Evolutionary conservation across 1,140 invertebrate species (phyloP).

Genomic region (Neomicropteryx cornuta): DNA sequence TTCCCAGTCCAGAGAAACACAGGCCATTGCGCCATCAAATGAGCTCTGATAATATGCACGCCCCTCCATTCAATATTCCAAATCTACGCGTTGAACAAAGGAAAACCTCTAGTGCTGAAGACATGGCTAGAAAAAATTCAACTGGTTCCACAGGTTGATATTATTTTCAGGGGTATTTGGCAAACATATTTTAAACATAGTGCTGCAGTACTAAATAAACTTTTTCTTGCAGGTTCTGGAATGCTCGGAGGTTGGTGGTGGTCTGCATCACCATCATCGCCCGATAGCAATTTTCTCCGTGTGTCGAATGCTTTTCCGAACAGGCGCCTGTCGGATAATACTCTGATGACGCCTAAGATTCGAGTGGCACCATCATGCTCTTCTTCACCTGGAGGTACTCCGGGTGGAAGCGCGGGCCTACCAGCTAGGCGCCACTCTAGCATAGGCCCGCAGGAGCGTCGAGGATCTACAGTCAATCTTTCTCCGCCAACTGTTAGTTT

Average conservation of each 20-base stretch:
- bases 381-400: conserved; percentile 74
- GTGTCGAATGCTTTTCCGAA: conserved; percentile 72
- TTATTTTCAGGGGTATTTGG: not conserved
- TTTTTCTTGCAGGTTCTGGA: conserved; percentile 34
- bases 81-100: conserved; percentile 73
- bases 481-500: conserved; percentile 73
- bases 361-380: conserved; percentile 74
- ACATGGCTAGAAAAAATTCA: conserved; percentile 78
- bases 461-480: conserved; percentile 72
- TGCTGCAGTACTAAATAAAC: conserved; percentile 9
- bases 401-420: conserved; percentile 55
- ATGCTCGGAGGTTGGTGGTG: conserved; percentile 64
- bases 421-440: conserved; percentile 80
- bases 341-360: conserved; percentile 82
- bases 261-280: conserved; percentile 58
- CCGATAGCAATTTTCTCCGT: conserved; percentile 77
- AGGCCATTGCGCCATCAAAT: conserved; percentile 67
- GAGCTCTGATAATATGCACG: conserved; percentile 77
- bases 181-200: not conserved
- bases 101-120: conserved; percentile 78
- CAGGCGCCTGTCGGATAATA: conserved; percentile 82
- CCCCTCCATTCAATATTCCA: conserved; percentile 73
- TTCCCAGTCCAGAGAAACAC: conserved; percentile 66
- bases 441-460: conserved; percentile 76
- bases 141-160: conserved; percentile 37